Evolutionary conservation across 2,113 vertebrate genomes (phyloP).

Genomic region (Semicossyphus pulcher): DNA sequence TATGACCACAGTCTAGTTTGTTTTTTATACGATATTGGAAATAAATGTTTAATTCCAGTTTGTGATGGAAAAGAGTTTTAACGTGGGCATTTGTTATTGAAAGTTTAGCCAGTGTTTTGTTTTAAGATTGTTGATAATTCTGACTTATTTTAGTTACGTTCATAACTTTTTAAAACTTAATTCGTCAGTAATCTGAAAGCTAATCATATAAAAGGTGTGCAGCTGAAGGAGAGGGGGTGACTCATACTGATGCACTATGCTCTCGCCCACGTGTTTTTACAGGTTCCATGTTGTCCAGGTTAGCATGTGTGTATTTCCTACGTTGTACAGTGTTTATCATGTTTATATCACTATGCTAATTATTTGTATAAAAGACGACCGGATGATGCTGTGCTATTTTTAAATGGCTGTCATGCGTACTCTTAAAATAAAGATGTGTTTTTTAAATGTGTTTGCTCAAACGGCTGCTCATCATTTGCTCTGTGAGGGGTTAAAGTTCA

Average conservation of each 20-base stretch:
- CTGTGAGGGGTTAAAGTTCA: too few relatives aligned
- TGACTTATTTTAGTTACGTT: constrained; percentile 22
- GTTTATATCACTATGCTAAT: constrained; percentile 40
- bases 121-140: constrained; percentile 8
- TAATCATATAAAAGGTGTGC: too few relatives aligned
- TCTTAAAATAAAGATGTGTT: constrained; percentile 60
- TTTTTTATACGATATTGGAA: constrained; percentile 41
- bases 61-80: constrained; percentile 24
- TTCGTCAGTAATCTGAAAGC: constrained; percentile 2
- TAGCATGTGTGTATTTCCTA: neutral
- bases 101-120: neutral
- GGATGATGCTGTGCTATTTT: constrained; percentile 43
- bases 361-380: constrained; percentile 58
- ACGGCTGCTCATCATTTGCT: neutral
- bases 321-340: constrained; percentile 65
- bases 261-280: neutral
- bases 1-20: constrained; percentile 41
- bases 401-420: constrained; percentile 39
- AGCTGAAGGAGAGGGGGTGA: too few relatives aligned
- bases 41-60: constrained; percentile 35
- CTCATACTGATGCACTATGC: constrained; percentile 9
- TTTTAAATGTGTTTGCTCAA: constrained; percentile 29
- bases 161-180: constrained; percentile 15
- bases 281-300: neutral
- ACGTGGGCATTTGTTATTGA: constrained; percentile 38